Percentiles rank a stretch among this genome's conserved stretches.
Conservation (phyloP, 2,797 vertebrate species). For the Enteromius treurensis region DNA sequence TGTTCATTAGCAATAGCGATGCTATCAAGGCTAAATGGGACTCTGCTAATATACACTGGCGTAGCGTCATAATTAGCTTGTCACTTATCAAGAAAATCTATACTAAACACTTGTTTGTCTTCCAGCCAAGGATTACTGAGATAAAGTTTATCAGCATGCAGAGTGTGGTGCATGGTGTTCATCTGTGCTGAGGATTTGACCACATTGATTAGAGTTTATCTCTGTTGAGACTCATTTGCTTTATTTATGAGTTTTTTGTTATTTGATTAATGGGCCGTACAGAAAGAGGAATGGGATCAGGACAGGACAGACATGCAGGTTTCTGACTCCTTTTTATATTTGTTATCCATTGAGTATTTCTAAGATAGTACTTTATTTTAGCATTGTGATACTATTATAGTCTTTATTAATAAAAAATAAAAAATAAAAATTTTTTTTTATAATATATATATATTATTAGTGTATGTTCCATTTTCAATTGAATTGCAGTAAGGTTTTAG, state of each 20-base stretch:
- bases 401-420: background rate
- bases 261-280: constrained; percentile 1
- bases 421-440: too few species aligned
- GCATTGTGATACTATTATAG: background rate
- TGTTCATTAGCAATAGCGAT: constrained; percentile 69
- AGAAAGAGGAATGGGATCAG: background rate
- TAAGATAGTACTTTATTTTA: background rate
- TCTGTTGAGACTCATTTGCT: constrained; percentile 1
- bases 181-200: background rate
- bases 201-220: constrained; percentile 27
- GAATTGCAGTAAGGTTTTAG: too few species aligned
- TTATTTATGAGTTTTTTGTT: background rate
- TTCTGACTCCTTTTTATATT: background rate
- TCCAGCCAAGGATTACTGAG: constrained; percentile 60
- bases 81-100: constrained; percentile 64
- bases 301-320: background rate
- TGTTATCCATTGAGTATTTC: background rate
- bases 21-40: constrained; percentile 68
- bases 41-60: constrained; percentile 66
- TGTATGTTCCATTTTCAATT: too few species aligned
- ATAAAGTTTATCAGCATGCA: constrained; percentile 40
- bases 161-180: background rate
- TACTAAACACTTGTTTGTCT: constrained; percentile 59
- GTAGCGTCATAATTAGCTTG: constrained; percentile 70
- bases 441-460: too few species aligned